phyloP scores from a whole-genome alignment of 2,888 invertebrate species.

The Megaustenia siamemsis region DNA sequence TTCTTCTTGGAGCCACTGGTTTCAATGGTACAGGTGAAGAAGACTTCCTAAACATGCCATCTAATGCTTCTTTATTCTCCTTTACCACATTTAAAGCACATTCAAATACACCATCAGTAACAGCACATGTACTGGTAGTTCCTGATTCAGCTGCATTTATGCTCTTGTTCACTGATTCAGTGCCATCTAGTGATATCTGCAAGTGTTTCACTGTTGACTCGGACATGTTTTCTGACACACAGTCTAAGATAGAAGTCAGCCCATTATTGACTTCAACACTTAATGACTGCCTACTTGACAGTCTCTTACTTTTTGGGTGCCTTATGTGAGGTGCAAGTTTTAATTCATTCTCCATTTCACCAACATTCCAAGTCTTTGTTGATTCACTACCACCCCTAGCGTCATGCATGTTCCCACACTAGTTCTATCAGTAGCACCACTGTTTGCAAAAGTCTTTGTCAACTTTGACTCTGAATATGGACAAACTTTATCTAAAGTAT shows the following conservation, averaged over 20 bases:
- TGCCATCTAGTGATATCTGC: no score
- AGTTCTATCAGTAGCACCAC: not conserved
- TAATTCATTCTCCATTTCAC: not conserved
- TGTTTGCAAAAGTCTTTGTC: not conserved
- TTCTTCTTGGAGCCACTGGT: conserved; percentile 18
- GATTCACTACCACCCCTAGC: not conserved
- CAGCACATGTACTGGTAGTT: no score
- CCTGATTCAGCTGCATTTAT: no score
- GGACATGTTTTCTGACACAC: not conserved
- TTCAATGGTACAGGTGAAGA: conserved; percentile 4
- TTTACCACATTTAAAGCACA: not conserved
- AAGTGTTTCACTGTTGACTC: no score
- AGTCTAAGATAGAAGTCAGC: not conserved
- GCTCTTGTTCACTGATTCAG: no score
- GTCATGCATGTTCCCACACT: not conserved
- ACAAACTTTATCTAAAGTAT: not conserved
- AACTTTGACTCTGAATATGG: not conserved
- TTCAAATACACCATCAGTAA: not conserved
- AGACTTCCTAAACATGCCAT: not conserved
- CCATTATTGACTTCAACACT: not conserved
- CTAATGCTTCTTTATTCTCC: not conserved
- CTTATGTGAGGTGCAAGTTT: not conserved
- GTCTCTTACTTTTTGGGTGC: not conserved
- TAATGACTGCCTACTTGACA: not conserved
- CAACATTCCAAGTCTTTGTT: no score